Evolutionary conservation across 1,140 invertebrate genomes (phyloP), one percentile per base, ranked within the genome.

Genomic region (Penaeus chinensis): DNA sequence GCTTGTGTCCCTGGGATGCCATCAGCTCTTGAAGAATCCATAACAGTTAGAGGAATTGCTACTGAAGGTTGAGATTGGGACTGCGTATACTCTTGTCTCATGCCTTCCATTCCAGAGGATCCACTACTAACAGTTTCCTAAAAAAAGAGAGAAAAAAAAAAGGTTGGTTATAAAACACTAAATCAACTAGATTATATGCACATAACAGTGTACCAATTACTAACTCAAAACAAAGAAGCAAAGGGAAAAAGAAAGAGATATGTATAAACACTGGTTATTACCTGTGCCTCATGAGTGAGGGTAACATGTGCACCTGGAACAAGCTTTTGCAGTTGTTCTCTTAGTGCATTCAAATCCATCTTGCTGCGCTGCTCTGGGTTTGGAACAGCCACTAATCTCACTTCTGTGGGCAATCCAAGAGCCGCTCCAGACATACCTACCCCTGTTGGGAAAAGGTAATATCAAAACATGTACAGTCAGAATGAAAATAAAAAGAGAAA

Each of bases 291-390:
- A 24, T 82, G 81, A 27, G 80, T 71, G 27, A 87, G 42, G 32
- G 79, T 87, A 32, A 82, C 69, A 61, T 63, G 71, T 20, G 80
- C 86, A 66, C 80, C 86, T 22, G 86, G 80, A 20, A 87, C 86
- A 71, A 83, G 69, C 71, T 87, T 87, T 42, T 87, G 86, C 10
- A 87, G 62, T 42, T 87, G 86, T 66, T 87, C 86, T 60, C 61
- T 74, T 16, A 87, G 80, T 27, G 80, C 80, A 42, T 87, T 83
- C 42, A 87, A 63, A 63, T 87, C 86, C 86, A 87, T 87, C 66
- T 42, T 87, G 42, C 61, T 63, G n/a, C 80, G 69, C 60, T 87
- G 86, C n/a, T 71, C 86, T 32, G 79, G 74, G 65, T 81, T 63
- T 22, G 86, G 61, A 69, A 87, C 61, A 63, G 80, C 71, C 24